Evolutionary conservation across 2,113 vertebrate genomes (phyloP).

Genomic region (Uria lomvia): DNA sequence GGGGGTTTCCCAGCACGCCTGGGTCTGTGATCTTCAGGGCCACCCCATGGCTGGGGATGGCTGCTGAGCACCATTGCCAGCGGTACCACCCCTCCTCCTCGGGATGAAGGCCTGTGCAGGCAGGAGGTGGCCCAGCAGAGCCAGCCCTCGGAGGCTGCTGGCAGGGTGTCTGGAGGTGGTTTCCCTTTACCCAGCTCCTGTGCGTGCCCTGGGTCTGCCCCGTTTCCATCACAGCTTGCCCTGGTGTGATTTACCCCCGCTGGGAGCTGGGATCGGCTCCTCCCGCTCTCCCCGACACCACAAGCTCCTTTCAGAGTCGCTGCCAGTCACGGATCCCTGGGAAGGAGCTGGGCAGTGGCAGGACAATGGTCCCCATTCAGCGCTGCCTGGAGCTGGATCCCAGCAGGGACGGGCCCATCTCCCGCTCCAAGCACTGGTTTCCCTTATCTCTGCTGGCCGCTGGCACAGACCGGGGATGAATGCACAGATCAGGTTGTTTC

Average conservation of each 20-base stretch:
- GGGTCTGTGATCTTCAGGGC: neutral
- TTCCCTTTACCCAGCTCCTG: neutral
- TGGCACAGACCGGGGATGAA: neutral
- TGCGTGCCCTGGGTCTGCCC: neutral
- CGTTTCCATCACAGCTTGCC: neutral
- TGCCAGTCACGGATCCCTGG: neutral
- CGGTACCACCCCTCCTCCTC: accelerated
- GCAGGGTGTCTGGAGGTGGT: neutral
- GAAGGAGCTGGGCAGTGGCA: neutral
- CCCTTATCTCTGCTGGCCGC: neutral
- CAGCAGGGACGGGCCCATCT: neutral
- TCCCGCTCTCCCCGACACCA: neutral
- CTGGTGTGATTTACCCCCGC: neutral
- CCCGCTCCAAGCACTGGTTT: neutral
- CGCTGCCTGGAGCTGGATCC: neutral
- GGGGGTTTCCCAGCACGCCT: accelerated
- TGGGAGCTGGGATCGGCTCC: neutral
- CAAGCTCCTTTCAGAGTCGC: neutral
- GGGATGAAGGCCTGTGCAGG: neutral
- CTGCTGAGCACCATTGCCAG: neutral
- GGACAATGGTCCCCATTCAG: conserved; percentile 41
- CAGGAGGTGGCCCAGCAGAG: neutral
- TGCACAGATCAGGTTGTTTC: neutral
- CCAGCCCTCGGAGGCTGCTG: neutral
- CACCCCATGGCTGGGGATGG: neutral